Percentiles rank a stretch among this genome's conserved stretches.
phyloP scores from a whole-genome alignment of 2,797 vertebrate species.

The Acipenser ruthenus region DNA sequence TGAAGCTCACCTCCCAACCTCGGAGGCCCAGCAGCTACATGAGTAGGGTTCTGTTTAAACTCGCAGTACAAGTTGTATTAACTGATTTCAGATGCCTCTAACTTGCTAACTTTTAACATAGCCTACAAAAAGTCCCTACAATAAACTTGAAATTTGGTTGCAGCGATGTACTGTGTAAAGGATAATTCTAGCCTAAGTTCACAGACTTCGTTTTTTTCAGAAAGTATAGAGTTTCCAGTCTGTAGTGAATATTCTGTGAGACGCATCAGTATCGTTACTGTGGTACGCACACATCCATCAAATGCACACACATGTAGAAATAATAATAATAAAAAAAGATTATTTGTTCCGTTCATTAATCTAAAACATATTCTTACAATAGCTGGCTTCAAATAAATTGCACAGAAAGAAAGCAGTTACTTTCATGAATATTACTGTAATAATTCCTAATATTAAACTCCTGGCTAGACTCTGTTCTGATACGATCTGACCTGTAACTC shows the following conservation, averaged over 20 bases:
- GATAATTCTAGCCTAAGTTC: background rate
- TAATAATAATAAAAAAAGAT: slow-evolving; percentile 39
- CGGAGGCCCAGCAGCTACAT: too few relatives aligned
- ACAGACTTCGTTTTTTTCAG: background rate
- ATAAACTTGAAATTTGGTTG: background rate
- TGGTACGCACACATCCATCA: slow-evolving; percentile 47
- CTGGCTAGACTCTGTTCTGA: slow-evolving; percentile 21
- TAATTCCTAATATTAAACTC: slow-evolving; percentile 56
- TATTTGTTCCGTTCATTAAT: slow-evolving; percentile 43
- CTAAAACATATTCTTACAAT: slow-evolving; percentile 41
- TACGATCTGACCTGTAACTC: slow-evolving; percentile 23
- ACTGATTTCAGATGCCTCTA: too few relatives aligned
- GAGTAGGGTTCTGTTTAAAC: too few relatives aligned
- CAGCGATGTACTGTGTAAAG: background rate
- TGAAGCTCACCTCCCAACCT: too few relatives aligned
- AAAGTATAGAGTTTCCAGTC: background rate
- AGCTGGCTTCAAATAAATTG: slow-evolving; percentile 25
- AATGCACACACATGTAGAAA: slow-evolving; percentile 32
- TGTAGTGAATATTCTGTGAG: slow-evolving; percentile 2
- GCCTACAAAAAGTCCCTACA: background rate
- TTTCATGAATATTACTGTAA: slow-evolving; percentile 48
- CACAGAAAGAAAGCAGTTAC: background rate
- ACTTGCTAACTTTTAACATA: background rate
- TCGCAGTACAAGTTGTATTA: too few relatives aligned
- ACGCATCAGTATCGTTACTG: slow-evolving; percentile 19